phyloP scores from a whole-genome alignment of 2,113 vertebrate genomes.

The Tympanuchus pallidicinctus region DNA sequence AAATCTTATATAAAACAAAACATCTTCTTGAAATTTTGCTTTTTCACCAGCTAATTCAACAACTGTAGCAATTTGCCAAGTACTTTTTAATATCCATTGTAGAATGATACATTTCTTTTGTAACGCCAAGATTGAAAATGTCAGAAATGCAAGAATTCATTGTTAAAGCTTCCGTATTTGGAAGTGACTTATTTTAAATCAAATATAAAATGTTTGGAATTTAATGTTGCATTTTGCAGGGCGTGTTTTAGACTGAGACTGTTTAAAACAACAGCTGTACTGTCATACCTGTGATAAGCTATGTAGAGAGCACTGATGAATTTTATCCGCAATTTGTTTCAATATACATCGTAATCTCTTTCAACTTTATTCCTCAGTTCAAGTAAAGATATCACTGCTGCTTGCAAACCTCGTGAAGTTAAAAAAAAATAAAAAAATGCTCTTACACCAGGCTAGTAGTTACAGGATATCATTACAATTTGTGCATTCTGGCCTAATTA shows the following conservation, averaged over 20 bases:
- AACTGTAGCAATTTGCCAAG: neutral
- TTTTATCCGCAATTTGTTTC: neutral
- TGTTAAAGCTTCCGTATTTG: neutral
- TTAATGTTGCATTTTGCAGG: neutral
- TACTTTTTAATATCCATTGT: neutral
- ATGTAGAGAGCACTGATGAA: neutral
- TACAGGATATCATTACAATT: neutral
- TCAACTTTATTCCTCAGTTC: neutral
- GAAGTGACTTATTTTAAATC: neutral
- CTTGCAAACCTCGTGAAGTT: neutral
- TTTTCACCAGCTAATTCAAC: neutral
- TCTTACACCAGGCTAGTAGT: neutral
- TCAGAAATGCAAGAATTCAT: neutral
- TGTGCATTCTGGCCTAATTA: neutral
- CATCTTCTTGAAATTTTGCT: neutral
- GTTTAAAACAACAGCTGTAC: neutral
- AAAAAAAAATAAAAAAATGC: neutral
- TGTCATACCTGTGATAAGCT: neutral
- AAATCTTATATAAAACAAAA: neutral
- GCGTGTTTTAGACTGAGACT: neutral
- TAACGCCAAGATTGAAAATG: fast-evolving
- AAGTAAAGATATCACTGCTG: neutral
- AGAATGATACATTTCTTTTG: fast-evolving
- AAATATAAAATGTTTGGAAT: neutral
- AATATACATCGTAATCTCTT: neutral